Evolutionary conservation across 2,113 vertebrate genomes (phyloP).

Genomic region (Onychostoma macrolepis): DNA sequence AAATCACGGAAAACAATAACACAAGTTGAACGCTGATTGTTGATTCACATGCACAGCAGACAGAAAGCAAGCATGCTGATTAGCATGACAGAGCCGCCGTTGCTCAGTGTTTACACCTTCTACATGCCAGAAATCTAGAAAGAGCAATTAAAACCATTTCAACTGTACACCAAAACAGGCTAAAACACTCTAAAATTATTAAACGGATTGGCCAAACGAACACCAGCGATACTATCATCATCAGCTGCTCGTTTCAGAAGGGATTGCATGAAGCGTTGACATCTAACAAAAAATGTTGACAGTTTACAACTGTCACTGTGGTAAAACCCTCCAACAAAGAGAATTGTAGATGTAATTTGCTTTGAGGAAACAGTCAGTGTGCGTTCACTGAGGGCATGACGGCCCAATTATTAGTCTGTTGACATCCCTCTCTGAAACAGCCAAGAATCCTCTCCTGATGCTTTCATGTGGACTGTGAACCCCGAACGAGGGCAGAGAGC

Average conservation of each 20-base stretch:
- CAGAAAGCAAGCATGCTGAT: neutral
- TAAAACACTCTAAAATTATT: neutral
- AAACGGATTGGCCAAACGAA: neutral
- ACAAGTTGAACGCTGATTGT: neutral
- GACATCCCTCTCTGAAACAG: slow-evolving; percentile 35
- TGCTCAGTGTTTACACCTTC: neutral
- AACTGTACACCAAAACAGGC: neutral
- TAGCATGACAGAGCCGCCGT: neutral
- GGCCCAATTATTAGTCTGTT: slow-evolving; percentile 46
- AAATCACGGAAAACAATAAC: neutral
- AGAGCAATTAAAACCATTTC: neutral
- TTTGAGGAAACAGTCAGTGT: slow-evolving; percentile 12
- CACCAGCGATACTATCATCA: neutral
- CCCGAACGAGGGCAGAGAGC: slow-evolving; percentile 48
- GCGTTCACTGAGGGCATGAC: slow-evolving; percentile 23
- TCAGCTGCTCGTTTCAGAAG: slow-evolving; percentile 1
- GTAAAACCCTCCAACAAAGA: slow-evolving; percentile 2
- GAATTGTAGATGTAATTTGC: slow-evolving; percentile 18
- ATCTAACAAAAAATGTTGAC: neutral
- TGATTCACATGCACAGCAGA: neutral
- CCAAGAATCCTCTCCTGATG: slow-evolving; percentile 45
- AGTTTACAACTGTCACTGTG: neutral
- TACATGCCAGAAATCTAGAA: slow-evolving; percentile 5
- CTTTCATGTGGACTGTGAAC: slow-evolving; percentile 57
- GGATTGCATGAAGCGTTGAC: no score